These are phyloP conservation scores for Sorex fumeus DNA, from an alignment of 2,113 vertebrate genomes.

Conservation along the genomic window DNA sequence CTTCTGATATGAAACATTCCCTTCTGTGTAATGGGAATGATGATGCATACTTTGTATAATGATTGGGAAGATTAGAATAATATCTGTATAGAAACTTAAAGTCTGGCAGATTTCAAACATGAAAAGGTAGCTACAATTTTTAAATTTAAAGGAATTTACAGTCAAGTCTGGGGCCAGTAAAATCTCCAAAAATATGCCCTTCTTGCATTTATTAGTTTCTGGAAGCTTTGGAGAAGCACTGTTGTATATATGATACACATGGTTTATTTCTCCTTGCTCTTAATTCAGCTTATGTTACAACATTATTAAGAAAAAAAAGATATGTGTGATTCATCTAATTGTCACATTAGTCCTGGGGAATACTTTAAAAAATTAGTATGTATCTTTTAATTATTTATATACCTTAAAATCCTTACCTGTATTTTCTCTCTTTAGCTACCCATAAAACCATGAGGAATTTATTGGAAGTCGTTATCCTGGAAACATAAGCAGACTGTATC, in stretches of 20 bases:
- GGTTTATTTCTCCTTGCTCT: slow-evolving; percentile 56
- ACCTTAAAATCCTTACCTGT: slow-evolving; percentile 70
- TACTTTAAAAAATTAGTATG: slow-evolving; percentile 77
- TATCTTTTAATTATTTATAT: slow-evolving; percentile 78
- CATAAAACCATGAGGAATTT: slow-evolving; percentile 81
- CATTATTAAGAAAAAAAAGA: slow-evolving; percentile 64
- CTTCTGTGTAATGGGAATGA: neutral
- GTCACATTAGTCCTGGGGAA: slow-evolving; percentile 63
- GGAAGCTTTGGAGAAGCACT: slow-evolving; percentile 19
- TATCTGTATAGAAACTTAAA: neutral
- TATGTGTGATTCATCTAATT: slow-evolving; percentile 69
- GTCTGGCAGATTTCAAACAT: neutral
- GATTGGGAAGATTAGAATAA: neutral
- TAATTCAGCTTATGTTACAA: slow-evolving; percentile 50
- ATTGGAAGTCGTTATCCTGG: slow-evolving; percentile 75
- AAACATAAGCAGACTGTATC: slow-evolving; percentile 63
- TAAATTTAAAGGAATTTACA: slow-evolving; percentile 45
- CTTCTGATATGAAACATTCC: neutral
- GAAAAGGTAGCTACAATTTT: neutral
- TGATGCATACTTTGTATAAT: neutral
- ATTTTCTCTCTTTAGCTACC: slow-evolving; percentile 79
- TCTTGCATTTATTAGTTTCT: slow-evolving; percentile 31
- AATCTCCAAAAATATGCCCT: neutral
- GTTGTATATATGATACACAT: neutral
- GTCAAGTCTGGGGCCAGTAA: slow-evolving; percentile 27